Evolutionary conservation across 2,113 vertebrate genomes (phyloP).

Genomic region (Saccopteryx leptura): DNA sequence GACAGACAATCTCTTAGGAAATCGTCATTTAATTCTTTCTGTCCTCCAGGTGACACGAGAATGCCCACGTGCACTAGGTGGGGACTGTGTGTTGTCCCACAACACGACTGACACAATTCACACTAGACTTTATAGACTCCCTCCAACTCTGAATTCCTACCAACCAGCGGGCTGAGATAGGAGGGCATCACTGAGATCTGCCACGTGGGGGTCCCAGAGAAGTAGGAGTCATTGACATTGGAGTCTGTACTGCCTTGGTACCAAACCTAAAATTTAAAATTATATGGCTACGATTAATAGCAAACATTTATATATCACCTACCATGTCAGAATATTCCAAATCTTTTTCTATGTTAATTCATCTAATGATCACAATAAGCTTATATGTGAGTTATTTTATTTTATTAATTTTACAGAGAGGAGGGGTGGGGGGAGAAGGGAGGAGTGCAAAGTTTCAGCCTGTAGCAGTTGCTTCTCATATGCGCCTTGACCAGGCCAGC

Average conservation of each 20-base stretch:
- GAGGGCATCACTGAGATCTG: background rate
- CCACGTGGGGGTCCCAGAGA: fast-evolving
- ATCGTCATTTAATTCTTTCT: background rate
- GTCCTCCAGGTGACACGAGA: background rate
- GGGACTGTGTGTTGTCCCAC: background rate
- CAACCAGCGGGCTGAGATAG: fast-evolving
- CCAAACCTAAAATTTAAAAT: background rate
- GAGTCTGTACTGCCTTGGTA: background rate
- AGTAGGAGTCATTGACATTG: background rate
- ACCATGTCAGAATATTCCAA: background rate
- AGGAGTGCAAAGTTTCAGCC: too few species aligned
- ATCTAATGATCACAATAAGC: background rate
- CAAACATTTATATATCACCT: background rate
- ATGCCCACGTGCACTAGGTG: background rate
- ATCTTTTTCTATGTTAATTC: background rate
- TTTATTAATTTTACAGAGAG: too few species aligned
- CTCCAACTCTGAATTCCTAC: background rate
- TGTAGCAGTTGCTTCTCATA: too few species aligned
- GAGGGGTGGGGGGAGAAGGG: too few species aligned
- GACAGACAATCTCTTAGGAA: background rate
- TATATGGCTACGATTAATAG: background rate
- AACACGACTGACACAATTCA: background rate
- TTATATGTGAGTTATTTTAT: background rate
- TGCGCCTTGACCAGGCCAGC: too few species aligned
- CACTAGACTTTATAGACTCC: too few species aligned